Percentiles rank a stretch among this genome's conserved stretches.
phyloP scores from a whole-genome alignment of 2,888 invertebrate genomes.

The Protodeltote pygarga region DNA sequence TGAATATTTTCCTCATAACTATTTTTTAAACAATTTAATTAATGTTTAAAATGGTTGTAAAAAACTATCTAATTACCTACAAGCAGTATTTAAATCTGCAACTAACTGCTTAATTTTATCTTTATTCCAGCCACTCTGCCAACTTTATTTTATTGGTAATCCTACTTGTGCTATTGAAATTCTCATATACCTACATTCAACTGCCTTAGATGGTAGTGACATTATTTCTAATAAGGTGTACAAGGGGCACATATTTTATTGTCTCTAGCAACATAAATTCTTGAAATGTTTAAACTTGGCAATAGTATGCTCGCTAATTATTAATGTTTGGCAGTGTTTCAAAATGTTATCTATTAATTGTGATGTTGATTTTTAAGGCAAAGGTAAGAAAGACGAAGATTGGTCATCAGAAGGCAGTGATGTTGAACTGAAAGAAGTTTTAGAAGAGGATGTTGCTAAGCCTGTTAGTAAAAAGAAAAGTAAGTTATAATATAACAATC shows the following conservation, averaged over 20 bases:
- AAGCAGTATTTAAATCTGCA: too few relatives aligned
- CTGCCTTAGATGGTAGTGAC: too few relatives aligned
- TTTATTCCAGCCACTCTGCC: too few relatives aligned
- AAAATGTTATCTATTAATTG: neutral
- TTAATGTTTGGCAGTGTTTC: slow-evolving; percentile 12
- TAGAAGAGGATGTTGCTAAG: slow-evolving; percentile 76
- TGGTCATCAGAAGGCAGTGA: slow-evolving; percentile 86
- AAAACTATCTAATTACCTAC: too few relatives aligned
- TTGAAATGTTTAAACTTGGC: neutral
- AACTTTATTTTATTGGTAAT: too few relatives aligned
- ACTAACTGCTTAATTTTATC: too few relatives aligned
- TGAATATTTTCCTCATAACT: slow-evolving; percentile 30
- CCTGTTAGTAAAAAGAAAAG: slow-evolving; percentile 82
- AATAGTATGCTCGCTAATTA: neutral
- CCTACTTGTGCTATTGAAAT: too few relatives aligned
- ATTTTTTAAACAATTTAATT: too few relatives aligned
- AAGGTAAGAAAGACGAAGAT: slow-evolving; percentile 85
- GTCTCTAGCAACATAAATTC: neutral
- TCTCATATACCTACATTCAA: too few relatives aligned
- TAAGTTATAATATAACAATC: slow-evolving; percentile 48
- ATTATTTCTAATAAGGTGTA: too few relatives aligned
- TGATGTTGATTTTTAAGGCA: slow-evolving; percentile 57
- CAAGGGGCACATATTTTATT: too few relatives aligned
- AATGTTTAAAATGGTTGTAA: too few relatives aligned
- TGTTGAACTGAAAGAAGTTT: slow-evolving; percentile 74